phyloP scores from a whole-genome alignment of 1,140 invertebrate species.

The Caenorhabditis latens region DNA sequence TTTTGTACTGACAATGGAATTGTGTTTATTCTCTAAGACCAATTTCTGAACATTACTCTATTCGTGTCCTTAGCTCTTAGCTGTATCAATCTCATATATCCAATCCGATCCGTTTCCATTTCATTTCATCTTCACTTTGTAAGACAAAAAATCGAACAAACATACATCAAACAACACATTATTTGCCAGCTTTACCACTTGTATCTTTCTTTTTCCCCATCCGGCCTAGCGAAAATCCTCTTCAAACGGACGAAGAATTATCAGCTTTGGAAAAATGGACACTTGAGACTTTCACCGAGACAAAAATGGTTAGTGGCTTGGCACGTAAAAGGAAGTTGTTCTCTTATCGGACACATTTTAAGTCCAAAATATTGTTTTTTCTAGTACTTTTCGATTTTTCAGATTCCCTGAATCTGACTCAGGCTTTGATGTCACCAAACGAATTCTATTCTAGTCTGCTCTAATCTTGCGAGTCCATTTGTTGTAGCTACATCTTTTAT shows the following conservation, averaged over 20 bases:
- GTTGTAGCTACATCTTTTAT: no score
- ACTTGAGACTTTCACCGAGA: neutral
- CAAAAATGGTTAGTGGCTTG: neutral
- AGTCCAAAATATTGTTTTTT: no score
- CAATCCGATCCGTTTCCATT: neutral
- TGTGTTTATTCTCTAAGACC: no score
- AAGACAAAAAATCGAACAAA: conserved; percentile 43
- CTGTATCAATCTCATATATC: neutral
- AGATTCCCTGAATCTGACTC: no score
- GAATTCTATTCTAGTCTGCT: no score
- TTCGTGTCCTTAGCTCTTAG: neutral
- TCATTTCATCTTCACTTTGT: neutral
- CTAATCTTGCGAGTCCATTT: no score
- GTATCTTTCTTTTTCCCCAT: neutral
- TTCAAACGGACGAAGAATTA: conserved; percentile 26
- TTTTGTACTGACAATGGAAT: no score
- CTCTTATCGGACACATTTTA: no score
- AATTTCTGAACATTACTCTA: no score
- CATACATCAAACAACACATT: conserved; percentile 22
- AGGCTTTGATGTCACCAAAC: no score
- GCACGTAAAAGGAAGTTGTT: neutral
- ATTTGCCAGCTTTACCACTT: conserved; percentile 46
- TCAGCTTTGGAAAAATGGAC: conserved; percentile 13
- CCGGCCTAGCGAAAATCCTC: neutral
- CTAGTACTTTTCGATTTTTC: no score